Evolutionary conservation across 2,113 vertebrate species (phyloP), one percentile per base, ranked within the genome.

Genomic region (Oryzias celebensis): DNA sequence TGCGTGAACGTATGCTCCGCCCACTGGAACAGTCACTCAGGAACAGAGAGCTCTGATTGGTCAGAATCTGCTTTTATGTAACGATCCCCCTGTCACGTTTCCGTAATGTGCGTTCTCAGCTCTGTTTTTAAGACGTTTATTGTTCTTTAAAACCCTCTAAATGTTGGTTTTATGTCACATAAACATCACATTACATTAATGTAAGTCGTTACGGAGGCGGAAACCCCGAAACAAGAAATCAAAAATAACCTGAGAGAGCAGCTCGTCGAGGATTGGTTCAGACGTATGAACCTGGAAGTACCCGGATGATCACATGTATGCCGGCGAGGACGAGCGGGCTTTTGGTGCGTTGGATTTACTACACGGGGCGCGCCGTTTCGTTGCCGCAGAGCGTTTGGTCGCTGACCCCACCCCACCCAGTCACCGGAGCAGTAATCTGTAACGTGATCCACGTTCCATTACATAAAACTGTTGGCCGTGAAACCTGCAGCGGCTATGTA

Each of bases 281-380:
- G 17, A 76, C 14, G 62, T 17, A 0, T 8, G 23, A 3, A 23
- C 0, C 0, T 18, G 8, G 14, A 47, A 83, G 52, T 67, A 86
- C 90, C 89, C 90, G 90, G 88, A 91, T 91, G 68, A 64, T 47
- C 90, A 91, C 89, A 68, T 87, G 85, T 17, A 1, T 2, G 0
- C 28, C 69, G 61, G 77, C 69, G 46, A 72, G 74, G 65, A 3
- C 14, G 28, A 26, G 3, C 36, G 48, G 1, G 1, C 8, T n/a
- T 4, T 2, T 7, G 67, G 51, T 68, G 67, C 17, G 75, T 48
- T 81, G 7, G 52, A 58, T 77, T 81, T 44, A 24, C 1, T 0
- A 0, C 1, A 31, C 4, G 0, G 67, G 5, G 0, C n/a, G 4
- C 36, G 4, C 48, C 60, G 68, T 12, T 42, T 1, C 0, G 5